Evolutionary conservation across 2,888 invertebrate species (phyloP), one percentile per base, ranked within the genome.

Genomic region (Kryphioiulus occultus): DNA sequence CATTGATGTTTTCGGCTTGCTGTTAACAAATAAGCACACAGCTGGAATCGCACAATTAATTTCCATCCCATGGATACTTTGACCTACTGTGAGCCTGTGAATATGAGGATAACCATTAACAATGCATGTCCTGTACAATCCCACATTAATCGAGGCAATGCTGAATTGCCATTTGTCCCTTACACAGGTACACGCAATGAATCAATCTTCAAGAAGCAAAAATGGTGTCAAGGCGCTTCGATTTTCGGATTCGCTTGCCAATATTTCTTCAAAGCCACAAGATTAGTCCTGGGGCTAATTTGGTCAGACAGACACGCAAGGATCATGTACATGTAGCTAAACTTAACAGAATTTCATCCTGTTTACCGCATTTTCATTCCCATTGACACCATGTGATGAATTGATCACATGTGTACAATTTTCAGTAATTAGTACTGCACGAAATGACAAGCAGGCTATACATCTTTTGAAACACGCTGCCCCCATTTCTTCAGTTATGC

Each of bases 171-270:
- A 59, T 59, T 59, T 59, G 53, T 59, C 53, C 53, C 19, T 59
- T 59, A 17, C 44, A 44, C 44, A 44, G 44, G 44, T 44, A 44
- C 53, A 59, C 53, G 53, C 53, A 59, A 59, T 59, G 53, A 59
- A 59, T 59, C 53, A 59, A 59, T 59, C n/a, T n/a, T 59, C n/a
- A 59, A n/a, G 53, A 59, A 59, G n/a, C n/a, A n/a, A 59, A n/a
- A n/a, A 59, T 59, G 17, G n/a, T 59, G 53, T 59, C 53, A 59
- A 59, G 53, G 53, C n/a, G 53, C 5, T 59, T 59, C 53, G 53
- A 59, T 59, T 59, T 59, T 19, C n/a, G 1, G n/a, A n/a, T 59
- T 17, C 53, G n/a, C 17, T n/a, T 59, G 53, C 53, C 19, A n/a
- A 59, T 59, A 59, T 59, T 59, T 59, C 53, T n/a, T n/a, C 53